Conservation (phyloP, 1,140 invertebrate species). For the Neodiprion lecontei region DNA sequence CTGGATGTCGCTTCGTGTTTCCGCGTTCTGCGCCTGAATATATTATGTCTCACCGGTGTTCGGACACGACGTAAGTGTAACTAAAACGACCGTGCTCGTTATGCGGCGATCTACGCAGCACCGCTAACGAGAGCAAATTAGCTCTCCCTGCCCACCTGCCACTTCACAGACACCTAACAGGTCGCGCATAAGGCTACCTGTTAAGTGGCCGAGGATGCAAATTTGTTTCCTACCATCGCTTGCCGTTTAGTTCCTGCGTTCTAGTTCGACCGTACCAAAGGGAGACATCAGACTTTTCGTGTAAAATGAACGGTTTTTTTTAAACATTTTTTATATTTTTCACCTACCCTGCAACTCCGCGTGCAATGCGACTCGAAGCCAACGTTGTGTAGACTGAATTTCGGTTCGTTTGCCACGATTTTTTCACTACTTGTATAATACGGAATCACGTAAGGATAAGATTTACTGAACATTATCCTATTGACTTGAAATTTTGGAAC, state of each 20-base stretch:
- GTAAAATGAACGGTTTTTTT: too few relatives aligned
- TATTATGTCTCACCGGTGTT: slow-evolving; percentile 38
- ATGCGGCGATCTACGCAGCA: slow-evolving; percentile 44
- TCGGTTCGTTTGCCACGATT: too few relatives aligned
- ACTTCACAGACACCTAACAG: slow-evolving; percentile 7
- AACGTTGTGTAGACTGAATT: too few relatives aligned
- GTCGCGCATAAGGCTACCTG: slow-evolving; percentile 23
- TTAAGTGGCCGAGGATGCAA: slow-evolving; percentile 51
- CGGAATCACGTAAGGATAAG: too few relatives aligned
- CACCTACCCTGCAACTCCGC: too few relatives aligned
- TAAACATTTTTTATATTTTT: too few relatives aligned
- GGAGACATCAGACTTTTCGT: too few relatives aligned
- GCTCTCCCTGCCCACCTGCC: slow-evolving; percentile 39
- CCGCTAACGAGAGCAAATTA: slow-evolving; percentile 54
- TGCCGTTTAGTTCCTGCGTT: background rate
- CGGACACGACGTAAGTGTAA: slow-evolving; percentile 50
- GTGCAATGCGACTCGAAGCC: too few relatives aligned
- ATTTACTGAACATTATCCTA: too few relatives aligned
- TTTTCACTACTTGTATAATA: too few relatives aligned
- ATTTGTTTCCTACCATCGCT: slow-evolving; percentile 31
- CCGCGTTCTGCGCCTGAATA: slow-evolving; percentile 30
- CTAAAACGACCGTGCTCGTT: slow-evolving; percentile 45
- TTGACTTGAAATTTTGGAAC: too few relatives aligned
- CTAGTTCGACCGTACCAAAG: background rate
- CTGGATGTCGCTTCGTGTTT: background rate